phyloP scores from a whole-genome alignment of 1,140 invertebrate species.

The Drepana arcuata region DNA sequence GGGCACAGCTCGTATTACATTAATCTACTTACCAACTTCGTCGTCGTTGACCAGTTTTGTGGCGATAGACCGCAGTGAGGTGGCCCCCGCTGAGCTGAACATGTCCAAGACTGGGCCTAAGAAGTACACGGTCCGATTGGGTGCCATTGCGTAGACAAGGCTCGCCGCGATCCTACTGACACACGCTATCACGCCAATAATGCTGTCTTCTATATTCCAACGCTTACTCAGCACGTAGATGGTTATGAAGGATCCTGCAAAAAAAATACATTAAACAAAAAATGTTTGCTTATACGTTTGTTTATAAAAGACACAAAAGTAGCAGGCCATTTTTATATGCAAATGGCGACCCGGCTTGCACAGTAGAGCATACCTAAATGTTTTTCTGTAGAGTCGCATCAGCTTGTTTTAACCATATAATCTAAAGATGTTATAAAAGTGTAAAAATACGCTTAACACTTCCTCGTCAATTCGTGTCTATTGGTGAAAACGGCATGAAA shows the following conservation, averaged over 20 bases:
- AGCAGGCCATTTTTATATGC: too few species aligned
- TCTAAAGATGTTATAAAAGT: too few species aligned
- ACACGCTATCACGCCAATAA: constrained; percentile 62
- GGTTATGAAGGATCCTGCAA: constrained; percentile 60
- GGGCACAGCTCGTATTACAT: too few species aligned
- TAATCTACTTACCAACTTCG: constrained; percentile 70
- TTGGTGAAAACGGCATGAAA: too few species aligned
- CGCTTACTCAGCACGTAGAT: constrained; percentile 66
- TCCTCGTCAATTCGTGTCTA: too few species aligned
- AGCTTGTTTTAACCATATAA: too few species aligned
- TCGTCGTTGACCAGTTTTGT: constrained; percentile 74
- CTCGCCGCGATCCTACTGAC: constrained; percentile 60
- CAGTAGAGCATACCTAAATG: too few species aligned
- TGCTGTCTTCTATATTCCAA: constrained; percentile 63
- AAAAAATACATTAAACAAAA: constrained; percentile 11
- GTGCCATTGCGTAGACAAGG: constrained; percentile 60
- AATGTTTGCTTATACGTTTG: too few species aligned
- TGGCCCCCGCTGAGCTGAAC: constrained; percentile 71
- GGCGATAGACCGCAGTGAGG: constrained; percentile 72
- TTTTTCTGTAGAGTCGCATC: too few species aligned
- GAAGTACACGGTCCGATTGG: constrained; percentile 56
- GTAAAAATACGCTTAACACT: too few species aligned
- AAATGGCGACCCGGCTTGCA: too few species aligned
- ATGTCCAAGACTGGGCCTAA: constrained; percentile 72
- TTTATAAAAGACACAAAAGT: too few species aligned